phyloP scores from a whole-genome alignment of 1,140 invertebrate genomes.

The Scaptomyza pallida region DNA sequence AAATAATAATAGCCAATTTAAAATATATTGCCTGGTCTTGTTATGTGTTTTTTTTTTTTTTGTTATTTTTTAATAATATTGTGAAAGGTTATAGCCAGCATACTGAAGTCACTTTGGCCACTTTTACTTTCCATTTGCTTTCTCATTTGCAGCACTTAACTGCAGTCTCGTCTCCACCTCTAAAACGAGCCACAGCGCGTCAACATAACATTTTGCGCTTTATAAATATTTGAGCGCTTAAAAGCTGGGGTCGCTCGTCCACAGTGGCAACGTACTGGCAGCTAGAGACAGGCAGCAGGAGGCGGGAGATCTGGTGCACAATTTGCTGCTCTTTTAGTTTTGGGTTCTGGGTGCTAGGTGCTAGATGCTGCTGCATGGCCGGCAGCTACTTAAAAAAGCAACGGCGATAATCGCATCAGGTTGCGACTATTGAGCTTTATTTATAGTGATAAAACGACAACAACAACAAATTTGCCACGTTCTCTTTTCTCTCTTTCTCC shows the following conservation, averaged over 20 bases:
- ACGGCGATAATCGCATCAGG: slow-evolving; percentile 56
- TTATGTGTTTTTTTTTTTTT: no score
- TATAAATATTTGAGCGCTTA: slow-evolving; percentile 79
- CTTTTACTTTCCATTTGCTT: slow-evolving; percentile 52
- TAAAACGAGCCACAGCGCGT: slow-evolving; percentile 39
- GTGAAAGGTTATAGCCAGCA: slow-evolving; percentile 4
- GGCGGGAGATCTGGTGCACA: slow-evolving; percentile 1
- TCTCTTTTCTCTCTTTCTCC: slow-evolving; percentile 3
- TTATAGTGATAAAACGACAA: slow-evolving; percentile 51
- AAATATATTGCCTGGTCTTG: no score
- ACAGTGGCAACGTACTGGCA: slow-evolving; percentile 22
- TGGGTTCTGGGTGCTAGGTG: no score
- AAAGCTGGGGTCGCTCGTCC: slow-evolving; percentile 53
- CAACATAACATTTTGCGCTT: slow-evolving; percentile 70
- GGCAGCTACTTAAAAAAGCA: slow-evolving; percentile 27
- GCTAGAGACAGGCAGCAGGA: slow-evolving; percentile 13
- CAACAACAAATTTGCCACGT: neutral
- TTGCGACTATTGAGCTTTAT: slow-evolving; percentile 48
- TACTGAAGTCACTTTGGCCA: slow-evolving; percentile 24
- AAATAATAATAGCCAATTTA: no score
- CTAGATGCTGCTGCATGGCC: slow-evolving; percentile 14
- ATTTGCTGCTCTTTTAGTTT: slow-evolving; percentile 26
- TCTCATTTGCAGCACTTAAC: slow-evolving; percentile 62
- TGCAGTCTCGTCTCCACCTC: slow-evolving; percentile 21
- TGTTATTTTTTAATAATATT: neutral